Evolutionary conservation across 92 coral and sea anemone species (phyloP).

Genomic region (Pocillopora grandis): DNA sequence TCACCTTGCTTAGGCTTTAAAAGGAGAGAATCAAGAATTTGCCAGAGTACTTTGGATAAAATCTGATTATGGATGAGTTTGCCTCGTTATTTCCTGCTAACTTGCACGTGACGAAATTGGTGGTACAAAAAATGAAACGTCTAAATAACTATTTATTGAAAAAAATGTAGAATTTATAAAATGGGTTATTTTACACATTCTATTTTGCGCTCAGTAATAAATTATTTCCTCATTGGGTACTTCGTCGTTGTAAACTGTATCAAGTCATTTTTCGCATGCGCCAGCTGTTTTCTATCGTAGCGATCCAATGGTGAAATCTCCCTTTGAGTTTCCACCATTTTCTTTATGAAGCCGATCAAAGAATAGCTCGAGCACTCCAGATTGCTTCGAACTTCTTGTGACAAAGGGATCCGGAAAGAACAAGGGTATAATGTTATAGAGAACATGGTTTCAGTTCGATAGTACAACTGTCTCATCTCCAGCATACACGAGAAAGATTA

Average conservation of each 20-base stretch:
- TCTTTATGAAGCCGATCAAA: too few species aligned
- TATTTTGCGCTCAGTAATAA: not conserved
- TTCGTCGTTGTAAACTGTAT: not conserved
- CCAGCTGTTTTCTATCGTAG: too few species aligned
- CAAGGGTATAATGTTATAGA: too few species aligned
- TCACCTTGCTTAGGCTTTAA: conserved; percentile 47
- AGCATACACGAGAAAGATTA: too few species aligned
- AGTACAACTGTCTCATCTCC: too few species aligned
- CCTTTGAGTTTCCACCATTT: too few species aligned
- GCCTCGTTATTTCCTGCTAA: not conserved
- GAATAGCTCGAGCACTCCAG: too few species aligned
- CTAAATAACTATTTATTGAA: not conserved
- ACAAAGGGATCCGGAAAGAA: too few species aligned
- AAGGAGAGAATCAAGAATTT: conserved; percentile 60
- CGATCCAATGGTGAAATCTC: not conserved
- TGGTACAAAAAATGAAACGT: not conserved
- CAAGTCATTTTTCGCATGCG: not conserved
- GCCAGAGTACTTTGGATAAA: conserved; percentile 80
- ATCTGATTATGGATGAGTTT: conserved; percentile 71
- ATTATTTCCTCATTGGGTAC: not conserved
- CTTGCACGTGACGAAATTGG: not conserved
- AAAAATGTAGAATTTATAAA: not conserved
- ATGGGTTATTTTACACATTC: conserved; percentile 3
- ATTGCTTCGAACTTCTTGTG: too few species aligned
- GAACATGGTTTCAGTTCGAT: too few species aligned